These are phyloP conservation scores for Parnassius glacialis DNA, from an alignment of 2,888 invertebrate genomes.

Conservation along the genomic window DNA sequence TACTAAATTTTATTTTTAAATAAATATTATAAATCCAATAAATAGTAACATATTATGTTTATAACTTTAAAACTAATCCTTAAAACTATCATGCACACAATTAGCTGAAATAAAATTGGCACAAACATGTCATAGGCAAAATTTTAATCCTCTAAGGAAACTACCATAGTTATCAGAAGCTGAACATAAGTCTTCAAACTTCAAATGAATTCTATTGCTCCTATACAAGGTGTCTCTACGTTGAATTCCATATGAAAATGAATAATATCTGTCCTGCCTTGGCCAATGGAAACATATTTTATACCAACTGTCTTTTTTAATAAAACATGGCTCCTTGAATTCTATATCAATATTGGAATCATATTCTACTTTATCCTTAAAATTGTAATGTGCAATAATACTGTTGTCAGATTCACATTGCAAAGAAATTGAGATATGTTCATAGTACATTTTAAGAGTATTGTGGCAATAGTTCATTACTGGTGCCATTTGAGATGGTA, in stretches of 20 bases:
- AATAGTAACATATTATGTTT: constrained; percentile 5
- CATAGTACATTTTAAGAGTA: constrained; percentile 57
- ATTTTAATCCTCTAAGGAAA: constrained; percentile 69
- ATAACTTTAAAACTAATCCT: neutral
- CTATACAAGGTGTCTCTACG: constrained; percentile 57
- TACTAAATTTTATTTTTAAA: constrained; percentile 11
- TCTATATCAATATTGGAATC: constrained; percentile 67
- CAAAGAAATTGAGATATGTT: constrained; percentile 63
- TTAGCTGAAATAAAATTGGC: neutral
- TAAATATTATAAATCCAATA: constrained; percentile 10
- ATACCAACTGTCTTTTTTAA: constrained; percentile 70
- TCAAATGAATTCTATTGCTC: constrained; percentile 59
- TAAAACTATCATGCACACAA: constrained; percentile 5
- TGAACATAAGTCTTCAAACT: constrained; percentile 65
- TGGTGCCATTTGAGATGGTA: constrained; percentile 70
- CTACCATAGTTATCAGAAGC: constrained; percentile 56
- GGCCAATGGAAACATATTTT: constrained; percentile 70
- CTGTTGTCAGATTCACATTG: constrained; percentile 59
- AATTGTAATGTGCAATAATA: constrained; percentile 57
- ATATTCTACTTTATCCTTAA: constrained; percentile 64
- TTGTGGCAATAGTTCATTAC: constrained; percentile 58
- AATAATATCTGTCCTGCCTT: constrained; percentile 43
- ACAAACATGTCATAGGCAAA: constrained; percentile 53
- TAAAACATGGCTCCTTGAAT: constrained; percentile 63
- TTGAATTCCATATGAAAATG: constrained; percentile 66